phyloP scores from a whole-genome alignment of 2,113 vertebrate genomes.

The Argyrosomus japonicus region DNA sequence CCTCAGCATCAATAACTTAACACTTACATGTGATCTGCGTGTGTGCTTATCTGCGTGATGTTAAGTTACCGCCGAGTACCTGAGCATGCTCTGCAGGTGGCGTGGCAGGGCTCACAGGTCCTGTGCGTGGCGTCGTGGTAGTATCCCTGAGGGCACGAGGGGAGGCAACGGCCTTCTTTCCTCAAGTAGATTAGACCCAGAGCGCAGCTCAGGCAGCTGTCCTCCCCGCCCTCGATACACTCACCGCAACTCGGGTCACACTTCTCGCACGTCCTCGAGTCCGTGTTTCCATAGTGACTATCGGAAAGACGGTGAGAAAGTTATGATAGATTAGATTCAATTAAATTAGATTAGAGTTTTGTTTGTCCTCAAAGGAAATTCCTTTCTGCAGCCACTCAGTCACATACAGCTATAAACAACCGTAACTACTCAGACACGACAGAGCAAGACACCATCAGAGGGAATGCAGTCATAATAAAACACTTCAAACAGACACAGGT shows the following conservation, averaged over 20 bases:
- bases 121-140: slow-evolving; percentile 74
- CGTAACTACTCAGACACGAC: slow-evolving; percentile 3
- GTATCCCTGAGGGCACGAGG: slow-evolving; percentile 87
- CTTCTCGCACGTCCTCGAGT: slow-evolving; percentile 82
- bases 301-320: slow-evolving; percentile 43
- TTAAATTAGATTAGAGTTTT: slow-evolving; percentile 56
- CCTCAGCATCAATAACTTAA: slow-evolving; percentile 13
- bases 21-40: neutral
- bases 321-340: slow-evolving; percentile 63
- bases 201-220: slow-evolving; percentile 88
- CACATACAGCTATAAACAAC: slow-evolving; percentile 14
- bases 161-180: slow-evolving; percentile 82
- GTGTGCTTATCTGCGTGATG: neutral
- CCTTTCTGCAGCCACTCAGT: slow-evolving; percentile 21
- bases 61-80: slow-evolving; percentile 75
- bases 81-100: slow-evolving; percentile 87
- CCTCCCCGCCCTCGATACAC: slow-evolving; percentile 80
- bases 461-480: slow-evolving; percentile 15
- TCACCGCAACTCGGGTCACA: slow-evolving; percentile 89
- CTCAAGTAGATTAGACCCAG: slow-evolving; percentile 84
- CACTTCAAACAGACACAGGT: neutral
- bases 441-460: neutral
- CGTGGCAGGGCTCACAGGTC: slow-evolving; percentile 89
- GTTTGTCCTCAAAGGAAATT: slow-evolving; percentile 57
- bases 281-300: slow-evolving; percentile 88